Evolutionary conservation across 2,113 vertebrate species (phyloP).

Genomic region (Eptesicus fuscus): DNA sequence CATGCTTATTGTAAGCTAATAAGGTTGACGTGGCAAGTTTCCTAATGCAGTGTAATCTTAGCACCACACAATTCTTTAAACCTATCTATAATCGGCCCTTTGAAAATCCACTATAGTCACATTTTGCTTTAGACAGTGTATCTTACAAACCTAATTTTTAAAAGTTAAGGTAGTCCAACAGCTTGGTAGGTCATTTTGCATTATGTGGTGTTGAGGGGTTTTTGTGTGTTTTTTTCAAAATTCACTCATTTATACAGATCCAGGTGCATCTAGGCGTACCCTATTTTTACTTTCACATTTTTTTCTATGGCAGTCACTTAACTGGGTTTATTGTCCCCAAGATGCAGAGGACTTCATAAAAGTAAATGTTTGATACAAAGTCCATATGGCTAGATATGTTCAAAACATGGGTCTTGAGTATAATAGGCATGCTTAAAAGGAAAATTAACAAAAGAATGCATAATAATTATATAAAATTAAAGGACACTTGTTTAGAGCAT

Average conservation of each 20-base stretch:
- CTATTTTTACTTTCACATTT: not conserved
- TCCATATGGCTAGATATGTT: not conserved
- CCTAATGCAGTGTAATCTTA: conserved; percentile 74
- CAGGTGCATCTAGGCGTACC: not conserved
- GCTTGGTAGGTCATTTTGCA: not conserved
- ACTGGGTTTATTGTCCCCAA: not conserved
- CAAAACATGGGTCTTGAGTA: not conserved
- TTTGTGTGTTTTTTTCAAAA: not conserved
- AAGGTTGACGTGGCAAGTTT: conserved; percentile 77
- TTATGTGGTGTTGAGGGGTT: too few species aligned
- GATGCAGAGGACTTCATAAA: not conserved
- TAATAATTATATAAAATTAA: not conserved
- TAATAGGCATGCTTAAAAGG: not conserved
- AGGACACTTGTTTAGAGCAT: not conserved
- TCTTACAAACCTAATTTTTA: not conserved
- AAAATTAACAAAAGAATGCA: not conserved
- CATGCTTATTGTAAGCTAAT: conserved; percentile 67
- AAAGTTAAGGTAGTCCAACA: not conserved
- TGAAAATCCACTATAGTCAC: not conserved
- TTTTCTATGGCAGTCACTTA: not conserved
- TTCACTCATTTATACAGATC: not conserved
- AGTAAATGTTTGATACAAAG: not conserved
- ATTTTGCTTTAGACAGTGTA: not conserved
- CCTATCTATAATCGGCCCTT: conserved; percentile 67
- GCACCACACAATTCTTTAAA: conserved; percentile 64